Evolutionary conservation across 2,797 vertebrate species (phyloP).

Genomic region (Dromococcyx pavoninus): DNA sequence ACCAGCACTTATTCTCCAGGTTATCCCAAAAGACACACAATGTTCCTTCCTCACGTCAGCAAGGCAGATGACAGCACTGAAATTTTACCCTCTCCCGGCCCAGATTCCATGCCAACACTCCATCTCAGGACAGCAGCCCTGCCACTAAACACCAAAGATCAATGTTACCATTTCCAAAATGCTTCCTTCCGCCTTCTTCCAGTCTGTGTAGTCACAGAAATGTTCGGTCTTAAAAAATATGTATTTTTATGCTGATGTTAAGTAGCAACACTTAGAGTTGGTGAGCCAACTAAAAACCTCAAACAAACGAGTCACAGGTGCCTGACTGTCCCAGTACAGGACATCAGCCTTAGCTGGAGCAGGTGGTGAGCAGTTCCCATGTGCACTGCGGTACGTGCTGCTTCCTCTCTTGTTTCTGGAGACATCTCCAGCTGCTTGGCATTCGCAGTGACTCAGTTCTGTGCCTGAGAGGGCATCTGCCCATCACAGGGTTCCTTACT

Average conservation of each 20-base stretch:
- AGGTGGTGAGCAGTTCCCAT: neutral
- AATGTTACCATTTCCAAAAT: neutral
- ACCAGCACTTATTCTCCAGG: neutral
- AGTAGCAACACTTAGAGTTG: neutral
- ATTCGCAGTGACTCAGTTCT: neutral
- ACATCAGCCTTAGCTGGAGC: neutral
- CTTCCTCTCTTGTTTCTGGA: neutral
- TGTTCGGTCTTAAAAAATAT: rapidly evolving
- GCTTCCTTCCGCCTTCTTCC: neutral
- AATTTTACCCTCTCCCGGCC: neutral
- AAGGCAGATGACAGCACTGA: neutral
- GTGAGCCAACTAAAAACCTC: neutral
- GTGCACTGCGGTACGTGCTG: neutral
- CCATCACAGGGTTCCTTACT: neutral
- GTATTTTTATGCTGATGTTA: neutral
- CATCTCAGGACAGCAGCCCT: neutral
- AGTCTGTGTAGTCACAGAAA: neutral
- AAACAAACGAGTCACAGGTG: neutral
- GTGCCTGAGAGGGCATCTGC: neutral
- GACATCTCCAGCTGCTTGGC: neutral
- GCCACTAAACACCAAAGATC: neutral
- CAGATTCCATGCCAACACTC: neutral
- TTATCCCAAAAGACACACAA: neutral
- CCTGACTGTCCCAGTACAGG: neutral
- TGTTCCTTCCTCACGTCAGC: neutral